These are phyloP conservation scores for Bovichtus diacanthus DNA, from an alignment of 2,797 vertebrate species.

Conservation along the genomic window DNA sequence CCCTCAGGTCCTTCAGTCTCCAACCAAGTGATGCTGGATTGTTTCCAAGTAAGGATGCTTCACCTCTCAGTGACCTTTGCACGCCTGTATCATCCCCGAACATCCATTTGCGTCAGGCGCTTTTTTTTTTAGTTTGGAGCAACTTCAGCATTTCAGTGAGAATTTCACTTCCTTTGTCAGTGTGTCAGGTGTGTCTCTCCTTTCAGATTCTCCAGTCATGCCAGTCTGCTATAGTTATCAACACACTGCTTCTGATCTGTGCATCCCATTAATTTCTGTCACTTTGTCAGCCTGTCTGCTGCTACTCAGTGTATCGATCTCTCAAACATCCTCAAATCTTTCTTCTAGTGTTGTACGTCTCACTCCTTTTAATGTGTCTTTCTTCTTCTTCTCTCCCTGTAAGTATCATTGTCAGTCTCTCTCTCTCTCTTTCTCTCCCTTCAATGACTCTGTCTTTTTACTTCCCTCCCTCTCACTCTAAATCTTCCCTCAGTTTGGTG, in stretches of 20 bases:
- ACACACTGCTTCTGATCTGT: slow-evolving; percentile 24
- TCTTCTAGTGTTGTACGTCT: slow-evolving; percentile 31
- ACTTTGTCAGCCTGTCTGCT: slow-evolving; percentile 13
- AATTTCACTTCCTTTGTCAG: slow-evolving; percentile 6
- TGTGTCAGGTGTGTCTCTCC: slow-evolving; percentile 9
- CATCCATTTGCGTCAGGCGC: slow-evolving; percentile 6
- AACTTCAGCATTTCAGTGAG: slow-evolving; percentile 12
- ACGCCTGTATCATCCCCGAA: slow-evolving; percentile 7
- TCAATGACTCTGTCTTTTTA: slow-evolving; percentile 45
- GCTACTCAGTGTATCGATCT: slow-evolving; percentile 2
- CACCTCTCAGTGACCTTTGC: slow-evolving; percentile 30
- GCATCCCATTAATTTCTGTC: slow-evolving; percentile 35
- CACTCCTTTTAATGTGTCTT: slow-evolving; percentile 14
- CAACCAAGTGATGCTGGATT: slow-evolving; percentile 21
- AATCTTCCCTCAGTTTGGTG: slow-evolving; percentile 52
- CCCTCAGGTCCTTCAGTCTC: slow-evolving; percentile 18
- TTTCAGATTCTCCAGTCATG: slow-evolving; percentile 28
- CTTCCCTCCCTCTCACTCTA: slow-evolving; percentile 62
- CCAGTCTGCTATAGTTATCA: slow-evolving; percentile 19
- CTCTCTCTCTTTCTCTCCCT: slow-evolving; percentile 22
- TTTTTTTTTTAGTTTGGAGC: neutral
- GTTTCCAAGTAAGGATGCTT: slow-evolving; percentile 8
- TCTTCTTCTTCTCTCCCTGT: slow-evolving; percentile 24
- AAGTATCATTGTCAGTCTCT: slow-evolving; percentile 38
- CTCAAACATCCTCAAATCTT: slow-evolving; percentile 26